Percentiles rank a stretch among this genome's conserved stretches.
Evolutionary conservation across 2,888 invertebrate species (phyloP).

Genomic region (Heliothis peltigera): DNA sequence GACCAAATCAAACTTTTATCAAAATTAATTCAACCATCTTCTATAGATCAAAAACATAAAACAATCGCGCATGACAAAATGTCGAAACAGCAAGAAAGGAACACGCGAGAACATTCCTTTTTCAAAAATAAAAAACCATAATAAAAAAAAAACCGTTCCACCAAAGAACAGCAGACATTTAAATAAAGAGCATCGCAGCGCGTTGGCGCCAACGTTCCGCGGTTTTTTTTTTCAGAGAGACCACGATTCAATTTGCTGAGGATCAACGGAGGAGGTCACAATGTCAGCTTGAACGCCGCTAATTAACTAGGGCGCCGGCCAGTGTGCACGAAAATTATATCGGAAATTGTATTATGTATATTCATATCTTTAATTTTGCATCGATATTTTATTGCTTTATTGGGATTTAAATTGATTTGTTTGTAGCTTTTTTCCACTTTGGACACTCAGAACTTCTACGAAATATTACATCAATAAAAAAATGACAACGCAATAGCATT

Average conservation of each 20-base stretch:
- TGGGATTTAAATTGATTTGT: not conserved
- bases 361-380: constrained; percentile 1
- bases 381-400: not conserved
- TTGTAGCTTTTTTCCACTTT: too few species aligned
- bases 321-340: constrained; percentile 22
- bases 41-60: constrained; percentile 43
- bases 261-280: constrained; percentile 78
- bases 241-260: constrained; percentile 87
- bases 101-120: constrained; percentile 68
- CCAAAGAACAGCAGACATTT: constrained; percentile 75
- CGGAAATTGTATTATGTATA: constrained; percentile 13
- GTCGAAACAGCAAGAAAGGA: constrained; percentile 63
- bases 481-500: too few species aligned
- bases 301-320: constrained; percentile 56
- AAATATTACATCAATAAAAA: too few species aligned
- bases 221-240: constrained; percentile 83
- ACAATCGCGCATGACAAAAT: constrained; percentile 61
- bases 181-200: constrained; percentile 86
- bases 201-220: constrained; percentile 88
- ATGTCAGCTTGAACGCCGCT: constrained; percentile 62
- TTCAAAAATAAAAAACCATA: constrained; percentile 63
- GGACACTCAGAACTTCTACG: too few species aligned
- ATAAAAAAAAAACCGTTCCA: constrained; percentile 64
- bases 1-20: not conserved
- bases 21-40: not conserved